phyloP scores from a whole-genome alignment of 2,797 vertebrate genomes.

The Sebastes melanostomus region DNA sequence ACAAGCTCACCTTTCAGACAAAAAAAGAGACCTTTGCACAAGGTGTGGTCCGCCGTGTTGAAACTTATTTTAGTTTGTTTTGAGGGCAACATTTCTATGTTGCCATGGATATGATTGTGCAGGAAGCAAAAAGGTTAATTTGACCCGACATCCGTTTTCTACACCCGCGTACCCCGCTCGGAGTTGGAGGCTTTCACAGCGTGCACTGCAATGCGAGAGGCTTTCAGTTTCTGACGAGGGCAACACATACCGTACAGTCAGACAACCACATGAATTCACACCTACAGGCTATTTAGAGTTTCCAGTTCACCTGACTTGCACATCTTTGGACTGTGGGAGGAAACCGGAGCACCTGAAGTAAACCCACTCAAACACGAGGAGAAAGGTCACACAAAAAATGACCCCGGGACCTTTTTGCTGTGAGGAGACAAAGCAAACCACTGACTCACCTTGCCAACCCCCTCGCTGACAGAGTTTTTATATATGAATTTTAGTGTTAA shows the following conservation, averaged over 20 bases:
- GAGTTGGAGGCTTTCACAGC: neutral
- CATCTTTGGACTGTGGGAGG: neutral
- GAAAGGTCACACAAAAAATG: neutral
- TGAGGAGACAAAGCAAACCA: neutral
- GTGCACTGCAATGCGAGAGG: neutral
- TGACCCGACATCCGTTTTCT: neutral
- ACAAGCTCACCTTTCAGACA: slow-evolving; percentile 73
- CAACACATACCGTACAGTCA: neutral
- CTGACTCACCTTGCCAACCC: neutral
- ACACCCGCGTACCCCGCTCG: neutral
- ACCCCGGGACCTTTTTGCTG: neutral
- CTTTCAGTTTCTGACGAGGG: neutral
- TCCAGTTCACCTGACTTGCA: neutral
- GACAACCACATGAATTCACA: neutral
- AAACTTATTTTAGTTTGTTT: slow-evolving; percentile 5
- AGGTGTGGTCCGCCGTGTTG: slow-evolving; percentile 47
- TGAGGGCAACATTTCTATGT: neutral
- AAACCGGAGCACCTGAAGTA: neutral
- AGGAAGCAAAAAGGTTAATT: neutral
- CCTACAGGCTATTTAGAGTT: neutral
- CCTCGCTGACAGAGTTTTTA: too few species aligned
- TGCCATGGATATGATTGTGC: slow-evolving; percentile 1
- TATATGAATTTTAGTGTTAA: neutral
- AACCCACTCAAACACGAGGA: neutral
- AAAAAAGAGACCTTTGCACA: slow-evolving; percentile 25